Percentiles rank a stretch among this genome's conserved stretches.
These are phyloP conservation scores for Oreochromis mossambicus DNA, from an alignment of 2,797 vertebrate species.

Conservation along the genomic window DNA sequence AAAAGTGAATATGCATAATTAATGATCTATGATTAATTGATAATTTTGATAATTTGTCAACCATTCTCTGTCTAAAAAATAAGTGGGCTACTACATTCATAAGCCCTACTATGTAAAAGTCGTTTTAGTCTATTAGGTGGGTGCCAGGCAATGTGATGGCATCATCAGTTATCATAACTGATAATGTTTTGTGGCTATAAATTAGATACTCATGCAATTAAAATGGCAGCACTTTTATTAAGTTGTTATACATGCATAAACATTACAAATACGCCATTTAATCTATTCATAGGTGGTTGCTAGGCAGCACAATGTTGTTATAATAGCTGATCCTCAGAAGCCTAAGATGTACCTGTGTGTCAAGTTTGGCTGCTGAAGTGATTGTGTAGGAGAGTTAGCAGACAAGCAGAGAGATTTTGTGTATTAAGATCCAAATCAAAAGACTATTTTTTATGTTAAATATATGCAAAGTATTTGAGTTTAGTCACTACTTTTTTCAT, in stretches of 20 bases:
- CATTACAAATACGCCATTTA: neutral
- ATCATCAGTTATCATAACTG: neutral
- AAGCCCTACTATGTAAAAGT: neutral
- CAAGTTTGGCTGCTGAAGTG: neutral
- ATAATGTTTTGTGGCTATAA: neutral
- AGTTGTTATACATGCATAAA: neutral
- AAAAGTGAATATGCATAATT: neutral
- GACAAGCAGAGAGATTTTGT: neutral
- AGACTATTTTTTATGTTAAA: neutral
- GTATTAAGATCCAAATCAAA: neutral
- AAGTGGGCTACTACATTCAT: neutral
- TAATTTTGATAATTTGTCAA: neutral
- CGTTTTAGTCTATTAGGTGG: neutral
- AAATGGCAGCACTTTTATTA: neutral
- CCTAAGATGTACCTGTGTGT: neutral
- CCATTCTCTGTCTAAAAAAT: neutral
- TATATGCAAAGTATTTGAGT: neutral
- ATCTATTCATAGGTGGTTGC: neutral
- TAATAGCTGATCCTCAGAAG: rapidly evolving
- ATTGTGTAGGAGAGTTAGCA: neutral
- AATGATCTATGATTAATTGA: neutral
- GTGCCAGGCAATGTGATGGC: neutral
- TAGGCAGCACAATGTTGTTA: neutral
- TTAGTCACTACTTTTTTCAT: rapidly evolving
- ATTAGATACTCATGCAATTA: rapidly evolving